Evolutionary conservation across 2,888 invertebrate genomes (phyloP).

Genomic region (Atrina japonica): DNA sequence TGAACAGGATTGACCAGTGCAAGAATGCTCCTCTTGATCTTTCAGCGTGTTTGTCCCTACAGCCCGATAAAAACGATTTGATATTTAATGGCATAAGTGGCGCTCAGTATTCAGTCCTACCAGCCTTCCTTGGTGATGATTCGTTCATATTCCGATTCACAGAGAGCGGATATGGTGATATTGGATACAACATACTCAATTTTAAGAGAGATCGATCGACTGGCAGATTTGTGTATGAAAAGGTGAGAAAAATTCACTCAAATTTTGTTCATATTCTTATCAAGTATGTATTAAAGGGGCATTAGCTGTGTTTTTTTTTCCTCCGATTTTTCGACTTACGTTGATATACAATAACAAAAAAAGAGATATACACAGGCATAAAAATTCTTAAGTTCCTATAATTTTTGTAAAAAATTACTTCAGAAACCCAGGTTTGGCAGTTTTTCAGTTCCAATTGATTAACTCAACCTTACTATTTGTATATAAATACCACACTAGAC

Average conservation of each 20-base stretch:
- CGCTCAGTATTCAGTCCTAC: slow-evolving; percentile 66
- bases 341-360: too few species aligned
- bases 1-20: slow-evolving; percentile 72
- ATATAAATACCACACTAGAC: too few species aligned
- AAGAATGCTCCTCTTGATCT: slow-evolving; percentile 54
- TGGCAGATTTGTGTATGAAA: slow-evolving; percentile 57
- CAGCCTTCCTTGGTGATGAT: slow-evolving; percentile 68
- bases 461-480: too few species aligned
- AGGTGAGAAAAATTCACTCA: slow-evolving; percentile 50
- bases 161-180: slow-evolving; percentile 78
- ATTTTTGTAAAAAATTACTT: too few species aligned
- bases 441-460: too few species aligned
- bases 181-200: slow-evolving; percentile 79
- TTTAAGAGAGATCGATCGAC: slow-evolving; percentile 61
- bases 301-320: too few species aligned
- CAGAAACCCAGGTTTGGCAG: too few species aligned
- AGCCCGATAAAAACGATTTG: slow-evolving; percentile 67
- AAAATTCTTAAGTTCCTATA: too few species aligned
- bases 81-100: slow-evolving; percentile 66
- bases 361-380: too few species aligned
- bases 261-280: neutral
- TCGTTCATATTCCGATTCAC: slow-evolving; percentile 79
- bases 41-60: slow-evolving; percentile 66
- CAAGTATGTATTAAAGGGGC: neutral
- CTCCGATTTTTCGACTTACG: neutral